phyloP scores from a whole-genome alignment of 1,140 invertebrate species.

The Heliconius nattereri region DNA sequence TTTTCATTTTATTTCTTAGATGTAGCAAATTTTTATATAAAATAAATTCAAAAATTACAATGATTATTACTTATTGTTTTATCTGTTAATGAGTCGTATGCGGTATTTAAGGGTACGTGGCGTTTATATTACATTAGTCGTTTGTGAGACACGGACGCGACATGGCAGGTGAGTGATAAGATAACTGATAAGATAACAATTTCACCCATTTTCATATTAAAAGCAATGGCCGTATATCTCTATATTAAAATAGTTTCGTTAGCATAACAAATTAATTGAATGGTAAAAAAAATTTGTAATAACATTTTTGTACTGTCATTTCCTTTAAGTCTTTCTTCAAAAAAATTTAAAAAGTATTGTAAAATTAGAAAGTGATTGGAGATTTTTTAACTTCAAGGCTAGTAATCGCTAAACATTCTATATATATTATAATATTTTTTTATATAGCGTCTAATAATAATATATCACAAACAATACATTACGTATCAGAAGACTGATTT shows the following conservation, averaged over 20 bases:
- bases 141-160: constrained; percentile 32
- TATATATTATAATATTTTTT: too few species aligned
- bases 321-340: too few species aligned
- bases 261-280: not conserved
- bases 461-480: not conserved
- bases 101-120: constrained; percentile 41
- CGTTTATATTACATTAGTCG: constrained; percentile 38
- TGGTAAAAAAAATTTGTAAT: too few species aligned
- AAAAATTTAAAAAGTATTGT: too few species aligned
- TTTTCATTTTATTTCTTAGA: too few species aligned
- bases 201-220: constrained; percentile 23
- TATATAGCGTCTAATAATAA: too few species aligned
- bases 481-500: constrained; percentile 3
- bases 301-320: too few species aligned
- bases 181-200: constrained; percentile 37
- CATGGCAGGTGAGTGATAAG: constrained; percentile 54
- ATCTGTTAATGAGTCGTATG: constrained; percentile 43
- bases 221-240: constrained; percentile 33
- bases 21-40: too few species aligned
- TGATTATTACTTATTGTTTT: constrained; percentile 22
- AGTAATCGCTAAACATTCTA: too few species aligned
- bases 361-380: not conserved
- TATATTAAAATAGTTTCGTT: not conserved
- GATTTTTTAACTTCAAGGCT: too few species aligned
- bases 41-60: not conserved